These are phyloP conservation scores for Saturnia japonica DNA, from an alignment of 2,888 invertebrate genomes.

Conservation along the genomic window DNA sequence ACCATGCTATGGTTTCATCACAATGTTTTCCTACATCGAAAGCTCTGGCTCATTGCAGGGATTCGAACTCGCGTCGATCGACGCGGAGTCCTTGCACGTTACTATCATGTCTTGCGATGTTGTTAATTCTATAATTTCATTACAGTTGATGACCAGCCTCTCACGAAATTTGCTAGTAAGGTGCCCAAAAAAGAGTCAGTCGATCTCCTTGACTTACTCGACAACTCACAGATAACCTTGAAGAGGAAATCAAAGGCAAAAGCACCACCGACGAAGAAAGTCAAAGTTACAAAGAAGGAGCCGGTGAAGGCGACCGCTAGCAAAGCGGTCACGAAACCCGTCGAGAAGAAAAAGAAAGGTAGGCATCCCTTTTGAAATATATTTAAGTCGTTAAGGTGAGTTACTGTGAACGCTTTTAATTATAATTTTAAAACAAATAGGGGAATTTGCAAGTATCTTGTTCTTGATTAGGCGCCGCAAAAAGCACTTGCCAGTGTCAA, in stretches of 20 bases:
- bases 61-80: too few relatives aligned
- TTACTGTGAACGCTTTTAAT: conserved; percentile 42
- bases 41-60: too few relatives aligned
- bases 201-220: conserved; percentile 59
- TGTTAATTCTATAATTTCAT: conserved; percentile 23
- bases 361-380: conserved; percentile 42
- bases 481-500: too few relatives aligned
- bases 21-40: too few relatives aligned
- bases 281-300: conserved; percentile 54
- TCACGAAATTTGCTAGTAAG: conserved; percentile 66
- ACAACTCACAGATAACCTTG: conserved; percentile 54
- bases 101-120: background rate
- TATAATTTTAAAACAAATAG: background rate
- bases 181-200: conserved; percentile 68
- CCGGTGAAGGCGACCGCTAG: conserved; percentile 43
- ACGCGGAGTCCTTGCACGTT: too few relatives aligned
- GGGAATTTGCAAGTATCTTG: background rate
- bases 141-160: conserved; percentile 71
- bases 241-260: conserved; percentile 65
- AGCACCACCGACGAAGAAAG: conserved; percentile 56
- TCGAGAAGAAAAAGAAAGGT: conserved; percentile 76
- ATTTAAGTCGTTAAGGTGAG: conserved; percentile 34
- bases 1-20: too few relatives aligned
- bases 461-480: too few relatives aligned
- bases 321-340: conserved; percentile 49